These are phyloP conservation scores for Tiphia femorata DNA, from an alignment of 2,888 invertebrate species.

Conservation along the genomic window DNA sequence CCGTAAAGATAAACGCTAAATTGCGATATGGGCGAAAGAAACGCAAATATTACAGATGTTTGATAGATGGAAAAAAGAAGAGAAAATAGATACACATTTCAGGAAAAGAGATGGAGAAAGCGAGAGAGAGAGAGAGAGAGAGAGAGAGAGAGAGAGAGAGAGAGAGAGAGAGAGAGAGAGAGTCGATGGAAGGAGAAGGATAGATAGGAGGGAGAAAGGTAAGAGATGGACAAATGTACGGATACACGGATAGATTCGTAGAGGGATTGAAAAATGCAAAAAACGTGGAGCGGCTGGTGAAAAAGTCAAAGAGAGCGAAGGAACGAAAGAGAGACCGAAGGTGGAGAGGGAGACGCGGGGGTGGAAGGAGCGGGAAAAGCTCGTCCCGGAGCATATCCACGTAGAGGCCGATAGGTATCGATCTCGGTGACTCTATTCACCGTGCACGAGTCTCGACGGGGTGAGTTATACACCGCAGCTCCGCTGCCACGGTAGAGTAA, in stretches of 20 bases:
- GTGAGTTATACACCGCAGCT: conserved; percentile 50
- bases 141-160: conserved; percentile 2
- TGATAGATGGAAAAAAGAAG: too few species aligned
- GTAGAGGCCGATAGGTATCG: conserved; percentile 59
- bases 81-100: too few species aligned
- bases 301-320: background rate
- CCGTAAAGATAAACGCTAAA: background rate
- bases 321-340: background rate
- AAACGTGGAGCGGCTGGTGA: background rate
- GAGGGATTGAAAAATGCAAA: background rate
- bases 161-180: conserved; percentile 2
- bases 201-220: background rate
- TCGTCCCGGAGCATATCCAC: conserved; percentile 48
- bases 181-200: background rate
- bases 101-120: background rate
- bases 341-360: conserved; percentile 16
- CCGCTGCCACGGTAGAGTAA: conserved; percentile 51
- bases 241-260: background rate
- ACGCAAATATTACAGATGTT: too few species aligned
- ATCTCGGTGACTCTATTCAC: conserved; percentile 59
- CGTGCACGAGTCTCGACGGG: conserved; percentile 58
- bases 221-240: background rate
- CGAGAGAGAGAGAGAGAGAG: background rate
- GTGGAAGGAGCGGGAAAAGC: conserved; percentile 30
- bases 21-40: background rate